Evolutionary conservation across 2,113 vertebrate species (phyloP), one percentile per base, ranked within the genome.

Genomic region (Empidonax alnorum): DNA sequence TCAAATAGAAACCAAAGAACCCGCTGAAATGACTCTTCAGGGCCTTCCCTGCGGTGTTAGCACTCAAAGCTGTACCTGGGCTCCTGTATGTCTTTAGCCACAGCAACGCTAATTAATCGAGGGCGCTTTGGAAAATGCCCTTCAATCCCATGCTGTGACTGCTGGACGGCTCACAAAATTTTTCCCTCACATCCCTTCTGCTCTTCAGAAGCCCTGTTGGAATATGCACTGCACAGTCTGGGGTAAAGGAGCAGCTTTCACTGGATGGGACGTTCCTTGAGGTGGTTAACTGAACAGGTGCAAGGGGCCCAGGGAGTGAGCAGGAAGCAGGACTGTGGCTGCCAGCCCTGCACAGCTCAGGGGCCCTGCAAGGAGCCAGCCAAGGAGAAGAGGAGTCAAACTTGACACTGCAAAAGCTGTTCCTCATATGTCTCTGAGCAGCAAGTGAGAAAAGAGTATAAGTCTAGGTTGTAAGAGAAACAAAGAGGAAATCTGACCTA

Each of bases 91-190:
- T 28, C 92, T 82, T 91, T 41, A 94, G 73, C 62, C 52, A 74
- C n/a, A 31, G 71, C 52, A 59, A 73, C 24, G 1, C 41, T 94
- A 82, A 94, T 87, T 96, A 97, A 90, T 44, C 68, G 88, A 84
- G 71, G 59, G 69, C 52, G 47, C 67, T 94, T 82, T 39, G 62
- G 73, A 95, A 96, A 96, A 90, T n/a, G 75, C 81, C 62, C 62
- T 95, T 96, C 94, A 71, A 31, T 88, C 37, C 23, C 87, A 92
- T 73, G 89, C 90, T 91, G 89, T 72, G 87, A 49, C 35, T 62
- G 66, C 65, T 75, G 78, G 68, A 87, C 3, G 39, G 53, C 52
- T 80, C 50, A 53, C 86, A 80, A 7, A 72, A 85, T 69, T 55
- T 73, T 67, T 89, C 73, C 65, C 81, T 89, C 6, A 6, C 77